Evolutionary conservation across 2,888 invertebrate genomes (phyloP).

Genomic region (Cerastoderma edule): DNA sequence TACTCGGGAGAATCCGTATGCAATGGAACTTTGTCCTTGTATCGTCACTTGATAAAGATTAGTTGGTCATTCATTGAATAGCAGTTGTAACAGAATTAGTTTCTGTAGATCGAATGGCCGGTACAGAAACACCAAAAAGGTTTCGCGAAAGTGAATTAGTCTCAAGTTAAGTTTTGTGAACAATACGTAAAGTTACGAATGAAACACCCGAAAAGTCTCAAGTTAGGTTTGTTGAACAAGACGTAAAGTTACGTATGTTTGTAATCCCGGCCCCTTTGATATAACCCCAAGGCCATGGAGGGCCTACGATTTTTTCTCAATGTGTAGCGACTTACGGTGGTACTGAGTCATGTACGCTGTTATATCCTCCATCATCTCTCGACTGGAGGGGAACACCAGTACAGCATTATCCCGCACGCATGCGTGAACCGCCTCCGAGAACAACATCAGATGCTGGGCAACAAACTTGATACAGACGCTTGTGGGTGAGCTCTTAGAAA

Average conservation of each 20-base stretch:
- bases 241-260: background rate
- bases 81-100: no score
- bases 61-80: no score
- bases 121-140: background rate
- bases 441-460: background rate
- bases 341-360: background rate
- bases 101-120: no score
- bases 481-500: background rate
- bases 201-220: background rate
- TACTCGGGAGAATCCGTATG: no score
- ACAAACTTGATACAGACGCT: constrained; percentile 11
- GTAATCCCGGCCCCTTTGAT: background rate
- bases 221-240: background rate
- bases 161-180: background rate
- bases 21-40: no score
- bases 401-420: background rate
- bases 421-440: background rate
- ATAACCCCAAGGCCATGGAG: background rate
- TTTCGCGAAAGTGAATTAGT: background rate
- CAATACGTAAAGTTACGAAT: background rate
- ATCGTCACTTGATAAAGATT: no score
- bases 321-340: background rate
- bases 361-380: constrained; percentile 1
- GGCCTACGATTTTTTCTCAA: background rate
- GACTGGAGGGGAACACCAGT: constrained; percentile 1